Conservation (phyloP, 2,113 vertebrate species). For the Craseonycteris thonglongyai region DNA sequence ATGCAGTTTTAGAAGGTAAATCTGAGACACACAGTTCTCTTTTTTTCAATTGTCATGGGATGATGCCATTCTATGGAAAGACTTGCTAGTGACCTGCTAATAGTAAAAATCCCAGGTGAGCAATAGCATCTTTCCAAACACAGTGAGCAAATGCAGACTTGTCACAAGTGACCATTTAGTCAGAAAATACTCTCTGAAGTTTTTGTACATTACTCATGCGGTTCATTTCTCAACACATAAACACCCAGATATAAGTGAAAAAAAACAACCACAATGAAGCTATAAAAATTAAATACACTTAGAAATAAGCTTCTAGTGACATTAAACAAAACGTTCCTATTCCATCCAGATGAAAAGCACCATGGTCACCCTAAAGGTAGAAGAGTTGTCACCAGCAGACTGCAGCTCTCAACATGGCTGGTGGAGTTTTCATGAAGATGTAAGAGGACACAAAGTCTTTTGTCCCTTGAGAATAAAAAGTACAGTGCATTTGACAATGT, state of each 20-base stretch:
- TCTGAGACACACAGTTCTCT: not conserved
- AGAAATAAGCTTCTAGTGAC: not conserved
- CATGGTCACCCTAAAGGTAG: constrained; percentile 37
- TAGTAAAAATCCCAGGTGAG: not conserved
- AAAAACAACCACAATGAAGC: not conserved
- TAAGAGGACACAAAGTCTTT: constrained; percentile 68
- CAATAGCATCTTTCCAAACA: not conserved
- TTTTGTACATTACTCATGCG: not conserved
- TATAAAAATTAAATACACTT: not conserved
- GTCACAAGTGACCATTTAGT: not conserved
- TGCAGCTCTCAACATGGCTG: constrained; percentile 36
- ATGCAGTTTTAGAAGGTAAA: not conserved
- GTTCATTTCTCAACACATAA: not conserved
- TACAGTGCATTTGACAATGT: constrained; percentile 74
- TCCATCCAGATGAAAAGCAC: not conserved
- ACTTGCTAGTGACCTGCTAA: not conserved
- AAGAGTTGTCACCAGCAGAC: not conserved
- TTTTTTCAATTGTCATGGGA: not conserved
- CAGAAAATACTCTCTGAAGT: not conserved
- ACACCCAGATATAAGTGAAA: not conserved
- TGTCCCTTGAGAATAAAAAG: constrained; percentile 68
- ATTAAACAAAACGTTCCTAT: not conserved
- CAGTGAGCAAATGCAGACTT: constrained; percentile 9
- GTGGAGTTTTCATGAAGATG: constrained; percentile 48
- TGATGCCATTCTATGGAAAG: not conserved